Evolutionary conservation across 2,888 invertebrate genomes (phyloP).

Genomic region (Odontothrips loti): DNA sequence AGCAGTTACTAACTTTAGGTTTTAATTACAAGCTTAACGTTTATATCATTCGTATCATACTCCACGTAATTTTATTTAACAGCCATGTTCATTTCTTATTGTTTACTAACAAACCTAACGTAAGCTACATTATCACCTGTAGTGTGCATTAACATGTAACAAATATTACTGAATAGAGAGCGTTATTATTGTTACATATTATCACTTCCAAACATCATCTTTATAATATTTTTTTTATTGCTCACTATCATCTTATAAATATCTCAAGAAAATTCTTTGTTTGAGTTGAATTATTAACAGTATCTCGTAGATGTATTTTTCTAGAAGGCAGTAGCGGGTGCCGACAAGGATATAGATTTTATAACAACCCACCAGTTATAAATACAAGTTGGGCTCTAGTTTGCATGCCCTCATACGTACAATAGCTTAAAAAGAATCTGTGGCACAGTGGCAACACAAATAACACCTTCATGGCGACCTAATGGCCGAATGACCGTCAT

Average conservation of each 20-base stretch:
- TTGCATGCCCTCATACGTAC: neutral
- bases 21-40: slow-evolving; percentile 30
- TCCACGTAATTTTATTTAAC: slow-evolving; percentile 27
- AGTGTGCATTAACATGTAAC: slow-evolving; percentile 24
- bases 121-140: slow-evolving; percentile 20
- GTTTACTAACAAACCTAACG: slow-evolving; percentile 28
- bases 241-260: slow-evolving; percentile 12
- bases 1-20: slow-evolving; percentile 31
- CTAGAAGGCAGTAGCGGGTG: slow-evolving; percentile 19
- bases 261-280: slow-evolving; percentile 28
- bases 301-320: slow-evolving; percentile 14
- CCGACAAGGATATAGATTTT: neutral
- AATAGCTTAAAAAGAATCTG: neutral
- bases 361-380: slow-evolving; percentile 2
- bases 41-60: slow-evolving; percentile 30
- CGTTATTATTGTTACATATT: slow-evolving; percentile 12
- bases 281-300: slow-evolving; percentile 14
- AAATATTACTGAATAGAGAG: neutral
- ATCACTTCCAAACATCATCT: neutral
- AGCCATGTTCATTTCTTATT: slow-evolving; percentile 33
- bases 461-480: slow-evolving; percentile 17
- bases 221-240: neutral
- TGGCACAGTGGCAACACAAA: slow-evolving; percentile 22
- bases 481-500: no score
- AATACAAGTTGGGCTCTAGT: neutral